Percentiles rank a stretch among this genome's conserved stretches.
phyloP scores from a whole-genome alignment of 2,888 invertebrate genomes.

The Chymomyza caudatula region DNA sequence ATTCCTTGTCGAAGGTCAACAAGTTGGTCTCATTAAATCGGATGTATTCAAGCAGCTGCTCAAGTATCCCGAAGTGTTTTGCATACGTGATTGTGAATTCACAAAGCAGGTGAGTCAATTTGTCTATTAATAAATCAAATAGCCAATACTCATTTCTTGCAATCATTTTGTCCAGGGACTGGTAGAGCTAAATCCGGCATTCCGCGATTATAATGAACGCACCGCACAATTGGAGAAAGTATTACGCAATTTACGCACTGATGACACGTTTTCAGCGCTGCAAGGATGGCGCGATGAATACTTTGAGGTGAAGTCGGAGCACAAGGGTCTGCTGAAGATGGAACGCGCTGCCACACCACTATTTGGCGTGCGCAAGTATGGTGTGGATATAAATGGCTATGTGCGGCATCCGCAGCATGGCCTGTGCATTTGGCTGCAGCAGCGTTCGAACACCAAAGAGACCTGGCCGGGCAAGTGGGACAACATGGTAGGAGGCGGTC shows the following conservation, averaged over 20 bases:
- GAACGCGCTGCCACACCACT: constrained; percentile 95
- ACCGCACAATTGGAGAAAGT: constrained; percentile 88
- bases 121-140: constrained; percentile 14
- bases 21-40: constrained; percentile 91
- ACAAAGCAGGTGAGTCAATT: constrained; percentile 72
- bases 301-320: constrained; percentile 89
- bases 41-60: constrained; percentile 90
- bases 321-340: constrained; percentile 85
- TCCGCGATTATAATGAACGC: constrained; percentile 90
- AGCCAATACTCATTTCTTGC: not conserved
- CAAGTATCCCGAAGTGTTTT: constrained; percentile 88
- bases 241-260: constrained; percentile 85
- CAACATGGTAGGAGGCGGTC: constrained; percentile 96
- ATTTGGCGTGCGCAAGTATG: constrained; percentile 95
- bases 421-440: constrained; percentile 92
- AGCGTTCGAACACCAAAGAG: constrained; percentile 92
- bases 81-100: constrained; percentile 76
- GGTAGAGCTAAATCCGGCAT: constrained; percentile 91
- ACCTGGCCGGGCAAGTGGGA: constrained; percentile 98
- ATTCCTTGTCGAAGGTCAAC: constrained; percentile 91
- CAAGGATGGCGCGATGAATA: constrained; percentile 97
- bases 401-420: constrained; percentile 90
- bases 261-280: constrained; percentile 88
- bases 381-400: constrained; percentile 96
- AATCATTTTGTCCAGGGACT: constrained; percentile 84